Evolutionary conservation across 2,797 vertebrate genomes (phyloP).

Genomic region (Malacoraja senta): DNA sequence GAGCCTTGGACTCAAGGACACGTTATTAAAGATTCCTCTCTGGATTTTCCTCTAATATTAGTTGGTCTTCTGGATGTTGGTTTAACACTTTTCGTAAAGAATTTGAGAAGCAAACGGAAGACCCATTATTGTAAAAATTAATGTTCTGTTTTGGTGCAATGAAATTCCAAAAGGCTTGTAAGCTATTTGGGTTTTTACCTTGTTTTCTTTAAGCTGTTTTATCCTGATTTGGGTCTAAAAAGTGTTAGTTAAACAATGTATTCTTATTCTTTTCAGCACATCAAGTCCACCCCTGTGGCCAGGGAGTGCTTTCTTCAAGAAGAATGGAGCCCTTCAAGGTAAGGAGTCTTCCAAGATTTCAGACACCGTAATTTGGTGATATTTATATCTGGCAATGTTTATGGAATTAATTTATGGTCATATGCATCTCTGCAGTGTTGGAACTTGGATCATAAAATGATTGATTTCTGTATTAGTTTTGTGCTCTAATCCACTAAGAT

Average conservation of each 20-base stretch:
- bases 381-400: background rate
- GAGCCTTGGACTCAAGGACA: background rate
- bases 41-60: background rate
- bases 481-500: background rate
- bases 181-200: background rate
- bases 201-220: conserved; percentile 7
- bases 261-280: conserved; percentile 55
- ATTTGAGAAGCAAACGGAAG: background rate
- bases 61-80: background rate
- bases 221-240: background rate
- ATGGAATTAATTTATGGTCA: background rate
- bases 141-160: background rate
- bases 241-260: conserved; percentile 15
- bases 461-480: background rate
- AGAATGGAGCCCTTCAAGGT: conserved; percentile 91
- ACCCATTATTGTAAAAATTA: background rate
- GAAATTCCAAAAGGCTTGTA: background rate
- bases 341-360: conserved; percentile 46
- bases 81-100: background rate
- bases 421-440: background rate
- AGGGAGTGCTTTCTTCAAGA: conserved; percentile 91
- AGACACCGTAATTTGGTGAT: background rate
- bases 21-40: background rate
- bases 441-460: background rate
- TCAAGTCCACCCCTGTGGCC: conserved; percentile 87